These are phyloP conservation scores for Campoletis raptor DNA, from an alignment of 2,888 invertebrate species.

Conservation along the genomic window DNA sequence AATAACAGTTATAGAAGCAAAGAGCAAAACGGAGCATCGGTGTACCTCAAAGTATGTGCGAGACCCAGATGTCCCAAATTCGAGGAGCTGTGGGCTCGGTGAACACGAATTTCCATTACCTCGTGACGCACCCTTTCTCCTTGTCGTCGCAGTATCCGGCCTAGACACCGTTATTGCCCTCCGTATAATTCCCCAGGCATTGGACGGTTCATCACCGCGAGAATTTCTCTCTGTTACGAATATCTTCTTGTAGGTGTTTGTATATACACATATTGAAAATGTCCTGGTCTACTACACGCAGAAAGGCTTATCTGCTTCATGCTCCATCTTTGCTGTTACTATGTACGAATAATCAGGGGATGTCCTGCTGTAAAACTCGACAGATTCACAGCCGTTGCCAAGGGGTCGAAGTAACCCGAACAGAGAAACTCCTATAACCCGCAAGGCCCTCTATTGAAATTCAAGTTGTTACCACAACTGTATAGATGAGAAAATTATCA, in stretches of 20 bases:
- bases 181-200: conserved; percentile 64
- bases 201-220: conserved; percentile 65
- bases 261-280: conserved; percentile 35
- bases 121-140: conserved; percentile 49
- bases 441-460: conserved; percentile 38
- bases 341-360: conserved; percentile 63
- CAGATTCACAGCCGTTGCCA: conserved; percentile 61
- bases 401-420: conserved; percentile 58
- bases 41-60: conserved; percentile 36
- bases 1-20: conserved; percentile 49
- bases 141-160: conserved; percentile 69
- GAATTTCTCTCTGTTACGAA: conserved; percentile 33
- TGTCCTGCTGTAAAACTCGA: conserved; percentile 54
- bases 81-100: conserved; percentile 37
- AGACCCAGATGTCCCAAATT: conserved; percentile 37
- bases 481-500: conserved; percentile 37
- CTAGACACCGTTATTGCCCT: conserved; percentile 74
- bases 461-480: conserved; percentile 46
- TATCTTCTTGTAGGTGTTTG: conserved; percentile 13
- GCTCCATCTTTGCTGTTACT: conserved; percentile 40
- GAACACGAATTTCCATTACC: conserved; percentile 78
- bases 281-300: conserved; percentile 20
- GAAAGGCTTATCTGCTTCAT: conserved; percentile 48
- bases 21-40: conserved; percentile 35
- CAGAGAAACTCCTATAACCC: conserved; percentile 53